Conservation (phyloP, 2,888 invertebrate genomes). For the Tribolium freemani region DNA sequence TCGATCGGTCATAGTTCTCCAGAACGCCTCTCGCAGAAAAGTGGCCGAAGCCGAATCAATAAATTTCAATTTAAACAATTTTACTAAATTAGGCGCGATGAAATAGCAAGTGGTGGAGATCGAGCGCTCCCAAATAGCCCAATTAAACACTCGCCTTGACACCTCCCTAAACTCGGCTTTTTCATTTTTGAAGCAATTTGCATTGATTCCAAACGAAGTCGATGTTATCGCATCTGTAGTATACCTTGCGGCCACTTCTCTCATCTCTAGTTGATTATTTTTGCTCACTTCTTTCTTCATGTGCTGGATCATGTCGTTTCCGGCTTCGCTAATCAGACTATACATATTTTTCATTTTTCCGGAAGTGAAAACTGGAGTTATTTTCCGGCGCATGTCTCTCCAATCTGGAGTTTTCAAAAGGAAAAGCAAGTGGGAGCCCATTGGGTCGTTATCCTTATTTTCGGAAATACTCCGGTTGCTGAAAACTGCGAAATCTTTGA, state of each 20-base stretch:
- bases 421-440: conserved; percentile 65
- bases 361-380: conserved; percentile 70
- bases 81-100: conserved; percentile 45
- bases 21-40: conserved; percentile 44
- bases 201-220: conserved; percentile 49
- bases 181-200: conserved; percentile 48
- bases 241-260: conserved; percentile 45
- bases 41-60: conserved; percentile 37
- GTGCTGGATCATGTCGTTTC: conserved; percentile 52
- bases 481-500: conserved; percentile 68
- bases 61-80: conserved; percentile 45
- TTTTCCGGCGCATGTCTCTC: conserved; percentile 68
- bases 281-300: conserved; percentile 11
- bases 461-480: conserved; percentile 66
- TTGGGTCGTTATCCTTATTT: conserved; percentile 63
- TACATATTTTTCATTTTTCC: conserved; percentile 71
- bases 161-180: conserved; percentile 46
- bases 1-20: conserved; percentile 43
- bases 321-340: conserved; percentile 64
- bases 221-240: conserved; percentile 48
- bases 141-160: conserved; percentile 34
- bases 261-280: conserved; percentile 37
- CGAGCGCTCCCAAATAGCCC: conserved; percentile 20
- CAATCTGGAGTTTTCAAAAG: conserved; percentile 68
- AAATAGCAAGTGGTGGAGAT: conserved; percentile 45